phyloP scores from a whole-genome alignment of 2,888 invertebrate genomes.

The Philereme vetulata region DNA sequence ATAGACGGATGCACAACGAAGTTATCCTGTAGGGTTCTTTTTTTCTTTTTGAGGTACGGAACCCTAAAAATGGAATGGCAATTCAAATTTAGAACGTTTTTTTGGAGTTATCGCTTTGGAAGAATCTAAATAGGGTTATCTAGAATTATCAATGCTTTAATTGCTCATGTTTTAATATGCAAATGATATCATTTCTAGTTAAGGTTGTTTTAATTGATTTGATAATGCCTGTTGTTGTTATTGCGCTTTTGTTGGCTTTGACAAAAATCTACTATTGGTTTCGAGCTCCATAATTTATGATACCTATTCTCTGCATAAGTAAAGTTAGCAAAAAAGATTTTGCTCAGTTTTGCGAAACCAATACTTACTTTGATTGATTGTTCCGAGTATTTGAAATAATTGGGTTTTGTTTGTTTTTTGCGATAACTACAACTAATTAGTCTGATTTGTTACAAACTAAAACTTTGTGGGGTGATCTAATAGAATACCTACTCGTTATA shows the following conservation, averaged over 20 bases:
- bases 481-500: neutral
- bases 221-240: slow-evolving; percentile 21
- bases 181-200: slow-evolving; percentile 24
- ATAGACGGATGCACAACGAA: too few species aligned
- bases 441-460: slow-evolving; percentile 1
- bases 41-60: too few species aligned
- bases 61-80: too few species aligned
- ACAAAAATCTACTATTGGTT: slow-evolving; percentile 32
- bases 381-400: slow-evolving; percentile 15
- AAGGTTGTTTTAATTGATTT: slow-evolving; percentile 27
- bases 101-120: neutral
- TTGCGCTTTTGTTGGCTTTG: slow-evolving; percentile 22
- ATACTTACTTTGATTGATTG: slow-evolving; percentile 14
- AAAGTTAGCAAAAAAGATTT: slow-evolving; percentile 27
- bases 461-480: slow-evolving; percentile 3
- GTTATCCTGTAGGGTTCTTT: too few species aligned
- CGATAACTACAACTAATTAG: slow-evolving; percentile 1
- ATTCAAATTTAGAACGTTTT: too few species aligned
- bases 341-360: neutral
- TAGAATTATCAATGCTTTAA: slow-evolving; percentile 14
- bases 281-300: slow-evolving; percentile 22
- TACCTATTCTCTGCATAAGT: slow-evolving; percentile 8
- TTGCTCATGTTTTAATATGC: slow-evolving; percentile 24
- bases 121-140: slow-evolving; percentile 19
- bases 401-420: slow-evolving; percentile 14